Percentiles rank a stretch among this genome's conserved stretches.
phyloP scores from a whole-genome alignment of 2,888 invertebrate genomes.

The Gibbula magus region DNA sequence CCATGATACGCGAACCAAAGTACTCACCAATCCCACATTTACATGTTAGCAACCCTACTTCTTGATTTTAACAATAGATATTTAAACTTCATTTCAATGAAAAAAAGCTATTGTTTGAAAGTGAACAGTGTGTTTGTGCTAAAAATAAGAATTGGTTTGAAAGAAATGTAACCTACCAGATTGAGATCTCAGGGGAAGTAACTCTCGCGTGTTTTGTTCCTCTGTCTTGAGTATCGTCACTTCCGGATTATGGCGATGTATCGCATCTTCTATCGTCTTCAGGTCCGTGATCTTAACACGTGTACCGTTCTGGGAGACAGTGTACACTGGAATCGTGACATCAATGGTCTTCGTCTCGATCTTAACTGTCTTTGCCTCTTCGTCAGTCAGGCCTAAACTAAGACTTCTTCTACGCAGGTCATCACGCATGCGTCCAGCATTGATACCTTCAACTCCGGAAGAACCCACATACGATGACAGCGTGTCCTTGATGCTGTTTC shows the following conservation, averaged over 20 bases:
- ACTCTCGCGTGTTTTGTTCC: too few species aligned
- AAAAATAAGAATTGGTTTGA: too few species aligned
- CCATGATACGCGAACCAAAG: too few species aligned
- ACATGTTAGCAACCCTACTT: too few species aligned
- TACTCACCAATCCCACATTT: too few species aligned
- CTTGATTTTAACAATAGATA: too few species aligned
- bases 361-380: background rate
- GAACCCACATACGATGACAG: background rate
- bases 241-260: background rate
- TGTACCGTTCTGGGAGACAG: background rate
- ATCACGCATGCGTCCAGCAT: background rate
- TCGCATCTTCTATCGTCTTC: background rate
- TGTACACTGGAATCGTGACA: background rate
- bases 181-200: too few species aligned
- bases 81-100: too few species aligned
- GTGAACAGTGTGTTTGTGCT: too few species aligned
- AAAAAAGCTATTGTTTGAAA: too few species aligned
- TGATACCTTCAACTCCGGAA: background rate
- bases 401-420: background rate
- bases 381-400: background rate
- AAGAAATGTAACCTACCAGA: too few species aligned
- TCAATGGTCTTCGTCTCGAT: background rate
- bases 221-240: constrained; percentile 7
- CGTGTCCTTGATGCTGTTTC: constrained; percentile 16
- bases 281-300: background rate